phyloP scores from a whole-genome alignment of 2,888 invertebrate species.

The Baccha elongata region DNA sequence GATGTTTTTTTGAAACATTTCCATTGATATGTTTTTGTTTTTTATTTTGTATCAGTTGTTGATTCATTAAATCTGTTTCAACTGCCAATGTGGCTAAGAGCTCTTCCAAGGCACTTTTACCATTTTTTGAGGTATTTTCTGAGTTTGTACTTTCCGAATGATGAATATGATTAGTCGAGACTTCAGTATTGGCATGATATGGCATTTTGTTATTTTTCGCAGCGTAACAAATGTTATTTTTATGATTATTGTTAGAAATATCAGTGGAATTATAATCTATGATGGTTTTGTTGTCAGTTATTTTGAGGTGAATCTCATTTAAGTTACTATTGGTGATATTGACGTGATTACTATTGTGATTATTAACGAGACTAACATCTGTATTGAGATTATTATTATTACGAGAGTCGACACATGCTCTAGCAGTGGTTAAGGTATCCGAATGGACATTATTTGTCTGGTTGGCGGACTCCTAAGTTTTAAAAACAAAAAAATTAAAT shows the following conservation, averaged over 20 bases:
- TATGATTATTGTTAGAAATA: constrained; percentile 67
- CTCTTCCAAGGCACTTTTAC: constrained; percentile 75
- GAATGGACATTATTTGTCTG: constrained; percentile 61
- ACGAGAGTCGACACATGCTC: constrained; percentile 51
- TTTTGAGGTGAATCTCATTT: constrained; percentile 52
- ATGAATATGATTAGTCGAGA: constrained; percentile 46
- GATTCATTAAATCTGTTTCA: constrained; percentile 74
- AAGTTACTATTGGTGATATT: constrained; percentile 51
- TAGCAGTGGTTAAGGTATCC: constrained; percentile 55
- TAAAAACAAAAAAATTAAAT: constrained; percentile 52
- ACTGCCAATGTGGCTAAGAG: constrained; percentile 74
- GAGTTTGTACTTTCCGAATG: constrained; percentile 49
- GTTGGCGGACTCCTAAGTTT: constrained; percentile 74
- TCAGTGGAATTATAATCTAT: constrained; percentile 61
- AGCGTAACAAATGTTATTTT: constrained; percentile 59
- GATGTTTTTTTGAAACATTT: not conserved
- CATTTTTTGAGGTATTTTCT: constrained; percentile 63
- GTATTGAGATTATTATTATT: constrained; percentile 58
- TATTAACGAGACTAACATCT: constrained; percentile 52
- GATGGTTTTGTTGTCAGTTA: constrained; percentile 59
- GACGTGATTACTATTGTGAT: constrained; percentile 45
- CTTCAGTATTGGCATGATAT: constrained; percentile 51
- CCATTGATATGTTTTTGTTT: constrained; percentile 30
- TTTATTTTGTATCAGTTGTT: constrained; percentile 61
- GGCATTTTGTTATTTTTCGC: constrained; percentile 54